A percentile compares a stretch with the other conserved stretches of the same genome.
Conservation (phyloP, 2,797 vertebrate species). For the Kryptopterus vitreolus region DNA sequence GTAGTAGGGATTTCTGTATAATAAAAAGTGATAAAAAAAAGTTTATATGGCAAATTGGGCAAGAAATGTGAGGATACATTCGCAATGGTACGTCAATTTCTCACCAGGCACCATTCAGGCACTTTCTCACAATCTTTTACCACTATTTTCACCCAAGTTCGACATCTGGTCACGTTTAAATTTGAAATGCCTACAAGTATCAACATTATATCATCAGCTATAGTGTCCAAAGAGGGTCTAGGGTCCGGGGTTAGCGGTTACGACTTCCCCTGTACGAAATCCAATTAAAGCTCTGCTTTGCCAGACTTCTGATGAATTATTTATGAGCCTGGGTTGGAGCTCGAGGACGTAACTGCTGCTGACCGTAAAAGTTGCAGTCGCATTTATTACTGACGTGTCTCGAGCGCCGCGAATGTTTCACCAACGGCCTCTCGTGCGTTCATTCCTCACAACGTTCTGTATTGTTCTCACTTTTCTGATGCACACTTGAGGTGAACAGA, state of each 20-base stretch:
- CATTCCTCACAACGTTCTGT: background rate
- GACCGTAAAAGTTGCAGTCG: slow-evolving; percentile 4
- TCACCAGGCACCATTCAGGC: background rate
- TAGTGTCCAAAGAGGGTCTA: slow-evolving; percentile 2
- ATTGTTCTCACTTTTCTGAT: background rate
- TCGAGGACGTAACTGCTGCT: background rate
- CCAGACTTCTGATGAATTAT: slow-evolving; percentile 1
- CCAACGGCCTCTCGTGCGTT: background rate
- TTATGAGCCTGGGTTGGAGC: slow-evolving; percentile 3
- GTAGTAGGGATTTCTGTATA: background rate
- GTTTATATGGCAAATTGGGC: background rate
- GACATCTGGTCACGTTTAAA: background rate
- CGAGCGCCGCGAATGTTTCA: background rate
- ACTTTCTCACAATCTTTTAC: background rate
- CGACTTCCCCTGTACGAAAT: slow-evolving; percentile 1
- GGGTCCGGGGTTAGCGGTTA: background rate
- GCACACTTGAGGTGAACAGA: background rate
- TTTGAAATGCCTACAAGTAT: background rate
- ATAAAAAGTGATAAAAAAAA: background rate
- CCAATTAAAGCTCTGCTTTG: slow-evolving; percentile 19
- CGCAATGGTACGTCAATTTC: background rate
- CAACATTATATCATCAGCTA: background rate
- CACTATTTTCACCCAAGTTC: background rate
- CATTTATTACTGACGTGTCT: slow-evolving; percentile 8
- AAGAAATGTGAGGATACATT: background rate